Evolutionary conservation across 2,113 vertebrate genomes (phyloP).

Genomic region (Muntiacus muntjak): DNA sequence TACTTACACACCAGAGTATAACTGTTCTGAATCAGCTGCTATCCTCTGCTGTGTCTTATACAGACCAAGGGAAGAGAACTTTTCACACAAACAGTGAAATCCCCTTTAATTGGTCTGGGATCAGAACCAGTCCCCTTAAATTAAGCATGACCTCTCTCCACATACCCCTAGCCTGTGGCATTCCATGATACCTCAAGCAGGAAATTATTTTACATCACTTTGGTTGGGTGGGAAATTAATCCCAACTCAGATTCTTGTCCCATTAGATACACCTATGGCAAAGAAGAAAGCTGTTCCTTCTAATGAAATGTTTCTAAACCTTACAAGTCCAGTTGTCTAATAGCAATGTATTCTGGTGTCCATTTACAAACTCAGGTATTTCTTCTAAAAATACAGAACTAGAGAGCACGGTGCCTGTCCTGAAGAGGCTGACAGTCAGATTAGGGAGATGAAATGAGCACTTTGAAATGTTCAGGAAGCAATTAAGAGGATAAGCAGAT

Average conservation of each 20-base stretch:
- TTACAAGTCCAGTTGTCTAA: background rate
- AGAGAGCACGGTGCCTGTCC: background rate
- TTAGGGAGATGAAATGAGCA: background rate
- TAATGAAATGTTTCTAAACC: background rate
- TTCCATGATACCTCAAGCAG: background rate
- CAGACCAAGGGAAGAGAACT: constrained; percentile 48
- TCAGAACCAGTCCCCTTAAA: background rate
- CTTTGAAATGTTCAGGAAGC: background rate
- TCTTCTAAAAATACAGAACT: background rate
- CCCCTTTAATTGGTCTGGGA: background rate
- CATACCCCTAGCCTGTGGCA: background rate
- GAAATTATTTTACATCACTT: background rate
- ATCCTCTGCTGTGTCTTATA: constrained; percentile 60
- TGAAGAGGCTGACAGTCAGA: background rate
- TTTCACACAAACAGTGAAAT: constrained; percentile 22
- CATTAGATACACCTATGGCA: background rate
- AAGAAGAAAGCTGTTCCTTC: background rate
- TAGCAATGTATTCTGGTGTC: background rate
- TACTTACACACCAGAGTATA: constrained; percentile 69
- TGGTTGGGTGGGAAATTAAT: background rate
- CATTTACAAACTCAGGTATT: background rate
- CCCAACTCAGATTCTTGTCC: background rate
- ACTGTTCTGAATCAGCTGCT: constrained; percentile 62
- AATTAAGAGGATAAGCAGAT: background rate
- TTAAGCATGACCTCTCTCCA: background rate